Evolutionary conservation across 2,888 invertebrate species (phyloP).

Genomic region (Baronia brevicornis): DNA sequence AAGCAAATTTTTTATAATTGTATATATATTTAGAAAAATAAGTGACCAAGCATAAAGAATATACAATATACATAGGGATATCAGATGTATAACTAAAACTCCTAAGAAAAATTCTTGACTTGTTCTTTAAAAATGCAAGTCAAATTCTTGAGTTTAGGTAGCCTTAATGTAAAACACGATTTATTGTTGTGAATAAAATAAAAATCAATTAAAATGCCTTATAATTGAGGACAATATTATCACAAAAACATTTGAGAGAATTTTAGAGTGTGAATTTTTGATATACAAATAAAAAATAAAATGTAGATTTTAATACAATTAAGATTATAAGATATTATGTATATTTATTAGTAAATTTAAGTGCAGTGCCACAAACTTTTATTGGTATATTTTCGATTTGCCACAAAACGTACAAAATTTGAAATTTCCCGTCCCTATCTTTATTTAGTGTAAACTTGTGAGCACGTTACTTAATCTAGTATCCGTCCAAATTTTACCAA

Average conservation of each 20-base stretch:
- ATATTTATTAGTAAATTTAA: too few species aligned
- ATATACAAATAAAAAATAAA: constrained; percentile 15
- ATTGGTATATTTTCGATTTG: too few species aligned
- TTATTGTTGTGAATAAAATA: constrained; percentile 17
- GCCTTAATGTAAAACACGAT: constrained; percentile 15
- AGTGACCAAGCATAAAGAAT: too few species aligned
- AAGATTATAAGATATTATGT: too few species aligned
- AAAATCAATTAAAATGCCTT: constrained; percentile 44
- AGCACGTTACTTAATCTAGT: constrained; percentile 65
- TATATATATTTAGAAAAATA: constrained; percentile 11
- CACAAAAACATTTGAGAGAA: constrained; percentile 15
- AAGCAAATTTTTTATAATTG: constrained; percentile 14
- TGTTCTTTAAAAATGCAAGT: too few species aligned
- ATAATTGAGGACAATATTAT: constrained; percentile 38
- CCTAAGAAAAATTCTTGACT: too few species aligned
- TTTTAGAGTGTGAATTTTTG: too few species aligned
- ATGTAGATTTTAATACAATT: not conserved
- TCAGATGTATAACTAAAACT: too few species aligned
- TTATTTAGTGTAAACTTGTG: constrained; percentile 25
- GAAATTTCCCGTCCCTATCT: constrained; percentile 40
- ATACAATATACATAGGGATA: too few species aligned
- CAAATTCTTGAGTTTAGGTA: too few species aligned
- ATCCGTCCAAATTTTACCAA: constrained; percentile 70
- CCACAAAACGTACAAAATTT: constrained; percentile 35
- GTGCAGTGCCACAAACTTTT: not conserved